Evolutionary conservation across 2,797 vertebrate genomes (phyloP).

Genomic region (Catostomus latipinnis): DNA sequence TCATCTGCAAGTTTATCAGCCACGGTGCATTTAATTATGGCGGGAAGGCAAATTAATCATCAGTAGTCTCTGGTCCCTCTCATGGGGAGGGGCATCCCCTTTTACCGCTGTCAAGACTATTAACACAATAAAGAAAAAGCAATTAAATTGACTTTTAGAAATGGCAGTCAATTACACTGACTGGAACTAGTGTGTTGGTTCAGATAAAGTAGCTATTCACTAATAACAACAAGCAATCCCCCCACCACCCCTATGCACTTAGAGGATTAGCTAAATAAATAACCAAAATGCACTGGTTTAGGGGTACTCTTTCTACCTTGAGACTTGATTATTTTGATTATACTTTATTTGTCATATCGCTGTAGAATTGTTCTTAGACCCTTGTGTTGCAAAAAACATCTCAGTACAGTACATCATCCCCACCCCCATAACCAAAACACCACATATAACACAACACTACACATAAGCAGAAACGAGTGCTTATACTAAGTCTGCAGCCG

Average conservation of each 20-base stretch:
- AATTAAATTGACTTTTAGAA: conserved; percentile 76
- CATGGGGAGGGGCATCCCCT: conserved; percentile 60
- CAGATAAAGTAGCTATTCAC: conserved; percentile 46
- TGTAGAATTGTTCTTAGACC: no score
- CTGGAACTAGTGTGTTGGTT: conserved; percentile 38
- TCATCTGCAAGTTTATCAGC: conserved; percentile 57
- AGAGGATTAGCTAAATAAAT: conserved; percentile 11
- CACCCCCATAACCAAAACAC: no score
- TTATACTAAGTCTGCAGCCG: no score
- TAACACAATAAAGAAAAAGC: conserved; percentile 74
- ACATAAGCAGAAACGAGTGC: no score
- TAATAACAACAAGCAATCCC: conserved; percentile 39
- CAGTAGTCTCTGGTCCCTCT: conserved; percentile 45
- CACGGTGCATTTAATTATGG: conserved; percentile 60
- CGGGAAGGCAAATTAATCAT: conserved; percentile 59
- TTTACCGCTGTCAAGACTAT: conserved; percentile 69
- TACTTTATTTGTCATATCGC: no score
- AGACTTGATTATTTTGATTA: background rate
- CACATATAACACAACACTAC: no score
- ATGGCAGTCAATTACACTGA: conserved; percentile 73
- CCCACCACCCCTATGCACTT: background rate
- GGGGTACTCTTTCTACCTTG: background rate
- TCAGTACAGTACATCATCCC: no score
- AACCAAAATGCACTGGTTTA: conserved; percentile 9
- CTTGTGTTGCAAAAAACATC: no score